Conservation (phyloP, 2,113 vertebrate genomes). For the Saimiri boliviensis region DNA sequence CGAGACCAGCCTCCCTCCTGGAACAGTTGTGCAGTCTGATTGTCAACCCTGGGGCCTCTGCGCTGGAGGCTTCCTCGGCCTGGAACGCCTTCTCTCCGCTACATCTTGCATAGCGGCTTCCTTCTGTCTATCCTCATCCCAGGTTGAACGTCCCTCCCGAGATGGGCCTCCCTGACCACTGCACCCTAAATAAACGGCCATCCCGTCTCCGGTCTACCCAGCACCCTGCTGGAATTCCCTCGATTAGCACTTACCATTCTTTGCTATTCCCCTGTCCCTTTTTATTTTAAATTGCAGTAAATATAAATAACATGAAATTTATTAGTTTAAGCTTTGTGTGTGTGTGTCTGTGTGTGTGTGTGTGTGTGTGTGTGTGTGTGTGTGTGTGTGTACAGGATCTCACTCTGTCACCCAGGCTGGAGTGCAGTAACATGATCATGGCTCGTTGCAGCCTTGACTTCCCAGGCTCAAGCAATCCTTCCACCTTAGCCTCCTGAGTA, state of each 20-base stretch:
- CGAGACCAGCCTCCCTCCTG: not conserved
- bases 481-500: not conserved
- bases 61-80: not conserved
- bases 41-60: not conserved
- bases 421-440: not conserved
- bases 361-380: too few relatives aligned
- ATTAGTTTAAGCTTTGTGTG: not conserved
- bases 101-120: not conserved
- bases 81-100: not conserved
- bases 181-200: not conserved
- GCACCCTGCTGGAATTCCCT: not conserved
- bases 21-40: fast-evolving
- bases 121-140: not conserved
- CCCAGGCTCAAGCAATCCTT: not conserved
- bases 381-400: too few relatives aligned
- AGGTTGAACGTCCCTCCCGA: not conserved
- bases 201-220: not conserved
- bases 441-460: not conserved
- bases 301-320: not conserved
- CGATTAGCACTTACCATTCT: not conserved
- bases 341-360: too few relatives aligned
- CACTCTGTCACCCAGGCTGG: not conserved
- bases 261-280: fast-evolving
- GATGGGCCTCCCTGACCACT: not conserved
- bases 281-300: not conserved